These are phyloP conservation scores for Atractosteus spatula DNA, from an alignment of 2,113 vertebrate species.

Conservation along the genomic window DNA sequence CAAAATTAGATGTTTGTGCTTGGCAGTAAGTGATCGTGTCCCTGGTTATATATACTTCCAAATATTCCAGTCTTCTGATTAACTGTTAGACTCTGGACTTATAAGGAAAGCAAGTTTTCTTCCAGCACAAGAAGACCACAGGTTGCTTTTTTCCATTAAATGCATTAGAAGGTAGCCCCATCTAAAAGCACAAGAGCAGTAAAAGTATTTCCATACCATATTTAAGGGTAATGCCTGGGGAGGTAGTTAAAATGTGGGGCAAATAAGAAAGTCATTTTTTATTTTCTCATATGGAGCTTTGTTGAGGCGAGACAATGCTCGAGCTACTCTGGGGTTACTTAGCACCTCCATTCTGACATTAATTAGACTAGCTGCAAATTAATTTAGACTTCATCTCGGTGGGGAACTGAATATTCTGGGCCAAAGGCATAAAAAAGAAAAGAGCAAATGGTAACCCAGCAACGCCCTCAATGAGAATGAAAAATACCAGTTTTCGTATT, in stretches of 20 bases:
- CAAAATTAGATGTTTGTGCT: too few species aligned
- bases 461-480: not conserved
- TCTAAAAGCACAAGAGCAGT: not conserved
- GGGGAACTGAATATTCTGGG: constrained; percentile 44
- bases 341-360: constrained; percentile 43
- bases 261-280: not conserved
- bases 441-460: not conserved
- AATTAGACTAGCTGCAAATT: constrained; percentile 61
- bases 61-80: too few species aligned
- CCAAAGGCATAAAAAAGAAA: constrained; percentile 5
- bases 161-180: not conserved
- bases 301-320: constrained; percentile 8
- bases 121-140: too few species aligned
- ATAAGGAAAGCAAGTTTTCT: too few species aligned
- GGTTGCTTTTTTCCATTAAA: too few species aligned
- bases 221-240: constrained; percentile 3
- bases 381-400: constrained; percentile 50
- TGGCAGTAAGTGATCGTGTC: too few species aligned
- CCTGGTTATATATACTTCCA: too few species aligned
- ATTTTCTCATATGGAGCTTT: constrained; percentile 35
- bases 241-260: constrained; percentile 24
- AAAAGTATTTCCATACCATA: not conserved
- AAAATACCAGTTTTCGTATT: not conserved
- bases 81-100: too few species aligned
- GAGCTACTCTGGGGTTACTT: constrained; percentile 19